Evolutionary conservation across 2,888 invertebrate genomes (phyloP).

Genomic region (Eilema sororculum): DNA sequence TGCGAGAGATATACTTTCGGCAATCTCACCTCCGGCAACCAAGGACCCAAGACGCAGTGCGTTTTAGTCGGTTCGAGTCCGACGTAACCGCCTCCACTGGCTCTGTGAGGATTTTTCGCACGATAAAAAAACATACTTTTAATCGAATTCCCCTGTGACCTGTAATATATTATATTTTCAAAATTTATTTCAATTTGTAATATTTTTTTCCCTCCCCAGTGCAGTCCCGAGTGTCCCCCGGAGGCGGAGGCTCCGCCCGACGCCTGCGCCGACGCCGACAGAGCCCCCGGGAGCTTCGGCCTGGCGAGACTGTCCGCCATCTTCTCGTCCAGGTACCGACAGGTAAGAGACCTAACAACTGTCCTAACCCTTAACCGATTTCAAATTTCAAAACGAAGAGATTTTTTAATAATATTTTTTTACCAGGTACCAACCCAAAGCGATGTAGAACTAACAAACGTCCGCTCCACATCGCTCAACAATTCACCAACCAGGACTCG

Average conservation of each 20-base stretch:
- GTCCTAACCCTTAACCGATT: too few species aligned
- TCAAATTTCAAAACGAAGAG: too few species aligned
- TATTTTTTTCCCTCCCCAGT: slow-evolving; percentile 25
- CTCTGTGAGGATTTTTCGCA: too few species aligned
- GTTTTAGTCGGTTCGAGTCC: too few species aligned
- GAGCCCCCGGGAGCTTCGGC: slow-evolving; percentile 54
- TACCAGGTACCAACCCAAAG: slow-evolving; percentile 73
- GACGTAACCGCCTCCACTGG: too few species aligned
- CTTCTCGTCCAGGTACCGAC: slow-evolving; percentile 76
- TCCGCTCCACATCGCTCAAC: slow-evolving; percentile 57
- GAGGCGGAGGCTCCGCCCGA: slow-evolving; percentile 16
- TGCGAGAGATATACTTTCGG: too few species aligned
- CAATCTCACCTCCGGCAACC: too few species aligned
- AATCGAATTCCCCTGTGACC: too few species aligned
- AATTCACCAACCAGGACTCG: slow-evolving; percentile 58
- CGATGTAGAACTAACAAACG: slow-evolving; percentile 75
- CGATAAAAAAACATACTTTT: too few species aligned
- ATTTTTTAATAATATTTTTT: not conserved
- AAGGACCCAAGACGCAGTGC: too few species aligned
- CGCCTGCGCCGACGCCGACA: slow-evolving; percentile 20
- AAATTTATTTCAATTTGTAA: too few species aligned
- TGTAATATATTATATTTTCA: too few species aligned
- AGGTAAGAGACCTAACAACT: slow-evolving; percentile 63
- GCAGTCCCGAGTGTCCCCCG: slow-evolving; percentile 37
- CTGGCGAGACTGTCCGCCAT: slow-evolving; percentile 75